Percentiles rank a stretch among this genome's conserved stretches.
phyloP scores from a whole-genome alignment of 2,797 vertebrate genomes.

The Oreortyx pictus region DNA sequence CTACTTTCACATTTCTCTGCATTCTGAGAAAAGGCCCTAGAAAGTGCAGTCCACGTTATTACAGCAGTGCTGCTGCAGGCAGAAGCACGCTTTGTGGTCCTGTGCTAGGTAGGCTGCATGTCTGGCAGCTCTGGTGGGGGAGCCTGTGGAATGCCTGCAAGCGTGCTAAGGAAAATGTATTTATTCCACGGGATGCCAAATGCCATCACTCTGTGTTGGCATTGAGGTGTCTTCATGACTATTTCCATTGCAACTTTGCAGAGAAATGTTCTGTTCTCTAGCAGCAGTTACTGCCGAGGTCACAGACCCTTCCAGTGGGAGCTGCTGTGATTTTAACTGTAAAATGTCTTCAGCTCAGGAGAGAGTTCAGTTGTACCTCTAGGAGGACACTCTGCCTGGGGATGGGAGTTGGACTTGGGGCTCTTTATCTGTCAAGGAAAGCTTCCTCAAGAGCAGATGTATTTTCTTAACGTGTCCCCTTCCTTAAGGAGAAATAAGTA shows the following conservation, averaged over 20 bases:
- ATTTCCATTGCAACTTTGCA: neutral
- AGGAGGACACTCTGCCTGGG: neutral
- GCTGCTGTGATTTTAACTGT: neutral
- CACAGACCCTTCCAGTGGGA: neutral
- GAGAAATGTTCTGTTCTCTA: neutral
- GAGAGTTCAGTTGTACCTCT: neutral
- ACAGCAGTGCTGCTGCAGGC: neutral
- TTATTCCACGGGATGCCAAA: neutral
- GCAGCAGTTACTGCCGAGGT: neutral
- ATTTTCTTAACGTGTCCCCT: neutral
- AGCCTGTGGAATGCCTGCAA: neutral
- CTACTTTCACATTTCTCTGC: conserved; percentile 43
- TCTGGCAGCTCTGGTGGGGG: neutral
- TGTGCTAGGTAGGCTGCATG: neutral
- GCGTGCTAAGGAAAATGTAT: neutral
- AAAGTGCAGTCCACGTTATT: neutral
- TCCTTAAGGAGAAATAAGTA: neutral
- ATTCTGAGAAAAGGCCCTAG: conserved; percentile 42
- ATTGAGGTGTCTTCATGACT: neutral
- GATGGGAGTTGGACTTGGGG: neutral
- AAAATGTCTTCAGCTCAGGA: neutral
- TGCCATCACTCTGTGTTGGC: neutral
- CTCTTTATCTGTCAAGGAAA: neutral
- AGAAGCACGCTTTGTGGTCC: neutral
- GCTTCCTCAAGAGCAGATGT: neutral